phyloP scores from a whole-genome alignment of 2,888 invertebrate genomes.

The Drosophila crucigera region DNA sequence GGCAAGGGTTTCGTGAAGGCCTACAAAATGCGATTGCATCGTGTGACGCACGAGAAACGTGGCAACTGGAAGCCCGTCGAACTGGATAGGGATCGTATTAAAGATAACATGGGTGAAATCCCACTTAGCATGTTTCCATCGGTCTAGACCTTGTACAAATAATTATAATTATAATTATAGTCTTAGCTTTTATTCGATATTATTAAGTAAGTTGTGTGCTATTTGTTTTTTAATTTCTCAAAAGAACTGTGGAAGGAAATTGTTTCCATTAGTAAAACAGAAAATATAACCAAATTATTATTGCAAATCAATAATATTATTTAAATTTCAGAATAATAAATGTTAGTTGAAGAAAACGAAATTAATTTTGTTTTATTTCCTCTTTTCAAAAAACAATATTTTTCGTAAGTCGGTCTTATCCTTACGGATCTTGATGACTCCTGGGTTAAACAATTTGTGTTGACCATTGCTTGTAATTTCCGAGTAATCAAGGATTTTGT shows the following conservation, averaged over 20 bases:
- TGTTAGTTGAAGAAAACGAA: not conserved
- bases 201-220: conserved; percentile 30
- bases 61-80: conserved; percentile 50
- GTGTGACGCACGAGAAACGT: conserved; percentile 76
- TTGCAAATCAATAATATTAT: conserved; percentile 4
- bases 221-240: conserved; percentile 16
- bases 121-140: conserved; percentile 35
- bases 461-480: not conserved
- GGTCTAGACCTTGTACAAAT: conserved; percentile 39
- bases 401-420: not conserved
- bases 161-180: conserved; percentile 23
- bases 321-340: not conserved
- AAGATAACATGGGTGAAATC: conserved; percentile 53
- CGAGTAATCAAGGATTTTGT: not conserved
- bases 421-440: no score
- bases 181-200: conserved; percentile 28
- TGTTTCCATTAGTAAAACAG: not conserved
- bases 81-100: conserved; percentile 33
- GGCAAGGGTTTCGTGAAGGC: conserved; percentile 83
- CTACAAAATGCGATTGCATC: conserved; percentile 81
- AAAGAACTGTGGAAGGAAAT: not conserved
- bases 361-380: not conserved
- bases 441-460: not conserved
- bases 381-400: not conserved
- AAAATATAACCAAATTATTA: conserved; percentile 20